phyloP scores from a whole-genome alignment of 2,113 vertebrate species.

The Arizona elegans region DNA sequence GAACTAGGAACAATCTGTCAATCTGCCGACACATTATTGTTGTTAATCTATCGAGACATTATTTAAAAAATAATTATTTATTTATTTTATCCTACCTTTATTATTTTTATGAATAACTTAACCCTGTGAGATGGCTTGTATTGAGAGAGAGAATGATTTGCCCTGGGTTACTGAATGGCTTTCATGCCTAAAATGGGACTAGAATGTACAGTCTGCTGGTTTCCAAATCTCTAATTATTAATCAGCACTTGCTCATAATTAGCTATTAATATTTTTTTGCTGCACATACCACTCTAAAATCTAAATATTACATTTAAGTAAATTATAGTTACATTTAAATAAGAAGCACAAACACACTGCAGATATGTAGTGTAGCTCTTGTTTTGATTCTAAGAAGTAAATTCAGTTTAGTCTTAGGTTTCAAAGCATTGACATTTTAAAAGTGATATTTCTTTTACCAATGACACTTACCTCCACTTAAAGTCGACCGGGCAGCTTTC shows the following conservation, averaged over 20 bases:
- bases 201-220: neutral
- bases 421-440: neutral
- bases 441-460: neutral
- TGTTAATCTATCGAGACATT: neutral
- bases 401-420: neutral
- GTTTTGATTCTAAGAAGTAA: neutral
- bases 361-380: neutral
- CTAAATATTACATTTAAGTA: neutral
- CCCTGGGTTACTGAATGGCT: neutral
- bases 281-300: neutral
- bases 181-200: neutral
- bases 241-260: neutral
- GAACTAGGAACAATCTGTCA: neutral
- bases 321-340: neutral
- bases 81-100: neutral
- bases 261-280: neutral
- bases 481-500: conserved; percentile 72
- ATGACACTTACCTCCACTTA: conserved; percentile 66
- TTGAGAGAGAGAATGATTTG: neutral
- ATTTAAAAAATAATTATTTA: neutral
- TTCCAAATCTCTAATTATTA: neutral
- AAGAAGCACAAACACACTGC: neutral
- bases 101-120: neutral
- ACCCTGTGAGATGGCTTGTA: neutral
- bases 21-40: neutral